Conservation (phyloP, 1,140 invertebrate genomes). For the Probaryconus sp. region DNA sequence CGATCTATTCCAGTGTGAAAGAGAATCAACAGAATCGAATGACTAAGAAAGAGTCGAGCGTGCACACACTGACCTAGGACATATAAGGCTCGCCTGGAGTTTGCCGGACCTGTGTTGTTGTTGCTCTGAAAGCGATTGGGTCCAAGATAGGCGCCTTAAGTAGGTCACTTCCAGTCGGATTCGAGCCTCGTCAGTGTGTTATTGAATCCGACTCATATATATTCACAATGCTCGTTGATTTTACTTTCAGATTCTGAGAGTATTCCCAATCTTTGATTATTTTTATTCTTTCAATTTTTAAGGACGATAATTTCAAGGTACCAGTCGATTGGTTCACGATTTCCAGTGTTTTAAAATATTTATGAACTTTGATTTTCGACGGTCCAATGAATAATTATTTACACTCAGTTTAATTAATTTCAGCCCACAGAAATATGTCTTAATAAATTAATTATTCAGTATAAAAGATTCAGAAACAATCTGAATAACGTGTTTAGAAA, state of each 20-base stretch:
- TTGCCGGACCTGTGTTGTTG: constrained; percentile 2
- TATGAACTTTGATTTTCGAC: too few relatives aligned
- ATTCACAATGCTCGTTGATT: constrained; percentile 33
- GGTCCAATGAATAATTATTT: too few relatives aligned
- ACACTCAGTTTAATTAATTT: too few relatives aligned
- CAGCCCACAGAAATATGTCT: too few relatives aligned
- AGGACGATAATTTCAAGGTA: too few relatives aligned
- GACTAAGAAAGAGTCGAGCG: constrained; percentile 41
- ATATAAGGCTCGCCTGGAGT: constrained; percentile 30
- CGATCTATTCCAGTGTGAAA: constrained; percentile 41
- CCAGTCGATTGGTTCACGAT: too few relatives aligned
- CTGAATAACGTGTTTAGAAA: too few relatives aligned
- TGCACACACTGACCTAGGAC: constrained; percentile 53
- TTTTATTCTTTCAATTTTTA: too few relatives aligned
- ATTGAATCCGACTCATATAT: constrained; percentile 17
- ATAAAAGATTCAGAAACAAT: too few relatives aligned
- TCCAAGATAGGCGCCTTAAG: constrained; percentile 28
- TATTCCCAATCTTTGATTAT: too few relatives aligned
- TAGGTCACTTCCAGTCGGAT: constrained; percentile 26
- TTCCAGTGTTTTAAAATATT: too few relatives aligned
- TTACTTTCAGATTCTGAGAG: constrained; percentile 41
- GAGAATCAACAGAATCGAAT: constrained; percentile 41
- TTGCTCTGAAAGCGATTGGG: constrained; percentile 30
- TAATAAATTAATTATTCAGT: too few relatives aligned
- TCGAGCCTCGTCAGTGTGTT: constrained; percentile 8